Conservation (phyloP, 2,113 vertebrate species). For the Pholis gunnellus region DNA sequence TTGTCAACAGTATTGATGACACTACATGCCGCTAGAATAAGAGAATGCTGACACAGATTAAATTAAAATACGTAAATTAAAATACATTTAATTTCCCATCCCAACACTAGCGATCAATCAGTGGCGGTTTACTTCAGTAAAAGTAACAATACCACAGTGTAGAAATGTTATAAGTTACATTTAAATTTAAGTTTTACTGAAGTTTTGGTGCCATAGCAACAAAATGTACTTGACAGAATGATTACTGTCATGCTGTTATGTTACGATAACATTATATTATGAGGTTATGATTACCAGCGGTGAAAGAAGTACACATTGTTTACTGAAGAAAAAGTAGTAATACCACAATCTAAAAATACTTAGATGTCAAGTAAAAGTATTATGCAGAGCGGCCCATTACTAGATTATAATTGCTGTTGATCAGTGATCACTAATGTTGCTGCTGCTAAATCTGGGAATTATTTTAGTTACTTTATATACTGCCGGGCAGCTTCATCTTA, state of each 20-base stretch:
- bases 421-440: not conserved
- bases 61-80: not conserved
- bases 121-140: not conserved
- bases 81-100: not conserved
- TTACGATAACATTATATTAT: not conserved
- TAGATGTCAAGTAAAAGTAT: not conserved
- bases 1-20: conserved; percentile 52
- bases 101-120: not conserved
- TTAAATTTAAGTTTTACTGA: too few species aligned
- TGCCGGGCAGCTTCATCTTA: not conserved
- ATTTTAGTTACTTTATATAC: not conserved
- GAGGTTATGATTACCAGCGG: not conserved
- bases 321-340: not conserved
- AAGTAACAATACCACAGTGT: not conserved
- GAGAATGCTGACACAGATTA: not conserved
- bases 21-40: not conserved
- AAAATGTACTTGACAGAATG: not conserved
- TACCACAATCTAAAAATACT: not conserved
- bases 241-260: not conserved
- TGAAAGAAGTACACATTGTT: not conserved
- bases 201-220: not conserved
- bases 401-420: not conserved
- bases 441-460: not conserved
- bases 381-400: not conserved
- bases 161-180: not conserved